Evolutionary conservation across 2,888 invertebrate genomes (phyloP).

Genomic region (Masnerella sp.): DNA sequence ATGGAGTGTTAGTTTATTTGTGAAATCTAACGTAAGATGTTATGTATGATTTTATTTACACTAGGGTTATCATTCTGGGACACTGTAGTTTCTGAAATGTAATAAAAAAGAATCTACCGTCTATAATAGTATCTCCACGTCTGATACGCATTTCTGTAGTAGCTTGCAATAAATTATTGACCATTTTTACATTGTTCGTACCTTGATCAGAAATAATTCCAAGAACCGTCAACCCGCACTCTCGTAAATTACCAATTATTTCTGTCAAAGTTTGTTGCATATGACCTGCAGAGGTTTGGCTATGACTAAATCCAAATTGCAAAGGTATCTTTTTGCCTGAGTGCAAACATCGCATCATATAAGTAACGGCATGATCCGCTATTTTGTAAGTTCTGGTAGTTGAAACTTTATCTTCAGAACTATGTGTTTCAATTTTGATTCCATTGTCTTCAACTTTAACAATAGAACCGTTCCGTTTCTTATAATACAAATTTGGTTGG

Average conservation of each 20-base stretch:
- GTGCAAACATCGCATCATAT: slow-evolving; percentile 6
- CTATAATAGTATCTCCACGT: neutral
- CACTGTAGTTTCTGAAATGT: no score
- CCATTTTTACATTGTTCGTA: neutral
- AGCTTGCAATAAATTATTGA: neutral
- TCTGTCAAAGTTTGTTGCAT: neutral
- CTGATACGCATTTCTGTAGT: neutral
- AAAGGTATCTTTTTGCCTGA: slow-evolving; percentile 5
- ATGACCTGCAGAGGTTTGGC: neutral
- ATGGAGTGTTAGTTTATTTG: no score
- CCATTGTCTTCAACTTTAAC: slow-evolving; percentile 7
- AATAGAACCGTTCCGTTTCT: slow-evolving; percentile 2
- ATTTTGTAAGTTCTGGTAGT: slow-evolving; percentile 4
- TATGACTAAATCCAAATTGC: slow-evolving; percentile 1
- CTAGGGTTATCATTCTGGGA: no score
- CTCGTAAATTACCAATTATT: neutral
- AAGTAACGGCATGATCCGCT: slow-evolving; percentile 11
- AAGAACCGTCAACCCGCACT: slow-evolving; percentile 10
- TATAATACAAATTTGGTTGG: slow-evolving; percentile 6
- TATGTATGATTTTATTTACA: no score
- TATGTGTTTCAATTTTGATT: neutral
- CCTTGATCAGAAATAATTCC: slow-evolving; percentile 21
- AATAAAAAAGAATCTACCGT: no score
- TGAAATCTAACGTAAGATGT: no score
- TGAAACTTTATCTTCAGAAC: neutral